Base-by-base conservation (phyloP, 2,888 invertebrate species). In the Notodonta dromedarius region DNA sequence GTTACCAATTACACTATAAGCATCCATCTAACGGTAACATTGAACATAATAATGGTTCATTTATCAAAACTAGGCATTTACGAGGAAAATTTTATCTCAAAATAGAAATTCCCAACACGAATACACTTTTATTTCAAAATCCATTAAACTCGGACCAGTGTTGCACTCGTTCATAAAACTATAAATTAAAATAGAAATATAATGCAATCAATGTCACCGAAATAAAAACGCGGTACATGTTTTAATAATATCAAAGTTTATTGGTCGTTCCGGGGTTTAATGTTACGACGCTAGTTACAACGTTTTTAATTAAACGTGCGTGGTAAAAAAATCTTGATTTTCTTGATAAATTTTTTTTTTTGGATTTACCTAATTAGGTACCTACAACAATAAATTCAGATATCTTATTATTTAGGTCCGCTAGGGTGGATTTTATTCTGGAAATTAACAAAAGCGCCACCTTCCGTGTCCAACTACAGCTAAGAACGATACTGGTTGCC, bases 211-310 rank as follows among this genome's bases (percentile, higher is more conserved):
- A 77, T 74, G 76, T 77, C 77, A 65, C 5, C 35, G 56, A 62
- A 70, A 73, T 74, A 73, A 74, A 76, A 77, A 67, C 65, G 61
- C 46, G 8, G 60, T 70, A 62, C 68, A 62, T 71, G 74, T 69
- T 76, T 76, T 76, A 73, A 77, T 77, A 76, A 74, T 32, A 70
- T 13, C 70, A 70, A 70, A 73, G 9, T 77, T 77, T 76, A 76
- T 71, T 61, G 57, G 56, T 59, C 62, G 60, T 66, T 63, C 54
- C 40, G 55, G 16, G 65, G 65, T 71, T 71, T 69, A 73, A 65
- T 55, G 67, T 69, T 60, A 72, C 61, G 24, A 24, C 24, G 24
- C 24, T 24, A 24, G 24, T 7, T 35, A 35, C 35, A 52, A 57
- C 59, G 54, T 68, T 66, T 71, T 74, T 74, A 66, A 71, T 71